phyloP scores from a whole-genome alignment of 2,888 invertebrate species.

The Oscheius sp. region DNA sequence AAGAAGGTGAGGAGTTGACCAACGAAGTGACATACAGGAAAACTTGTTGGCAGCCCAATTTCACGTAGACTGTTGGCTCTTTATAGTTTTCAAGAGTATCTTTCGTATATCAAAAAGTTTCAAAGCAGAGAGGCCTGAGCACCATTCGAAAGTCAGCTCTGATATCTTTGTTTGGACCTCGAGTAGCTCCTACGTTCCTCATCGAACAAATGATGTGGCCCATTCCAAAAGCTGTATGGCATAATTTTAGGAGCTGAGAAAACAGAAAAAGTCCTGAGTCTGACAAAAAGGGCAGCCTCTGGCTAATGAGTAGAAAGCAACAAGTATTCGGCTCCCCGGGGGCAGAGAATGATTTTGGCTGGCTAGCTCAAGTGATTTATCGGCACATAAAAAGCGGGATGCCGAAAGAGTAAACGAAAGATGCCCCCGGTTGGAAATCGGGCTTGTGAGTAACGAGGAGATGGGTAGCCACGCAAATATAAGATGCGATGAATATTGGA shows the following conservation, averaged over 20 bases:
- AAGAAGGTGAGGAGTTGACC: too few relatives aligned
- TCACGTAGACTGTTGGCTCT: too few relatives aligned
- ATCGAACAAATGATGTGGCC: too few relatives aligned
- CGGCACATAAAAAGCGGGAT: background rate
- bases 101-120: too few relatives aligned
- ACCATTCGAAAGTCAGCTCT: too few relatives aligned
- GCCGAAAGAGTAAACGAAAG: conserved; percentile 18
- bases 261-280: conserved; percentile 3
- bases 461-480: conserved; percentile 30
- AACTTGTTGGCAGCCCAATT: too few relatives aligned
- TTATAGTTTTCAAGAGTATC: too few relatives aligned
- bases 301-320: conserved; percentile 1
- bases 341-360: conserved; percentile 24
- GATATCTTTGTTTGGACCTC: too few relatives aligned
- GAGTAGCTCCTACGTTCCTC: too few relatives aligned
- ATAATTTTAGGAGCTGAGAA: background rate
- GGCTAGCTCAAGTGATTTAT: conserved; percentile 15
- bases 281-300: background rate
- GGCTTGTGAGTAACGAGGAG: background rate
- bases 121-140: too few relatives aligned
- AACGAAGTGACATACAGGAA: too few relatives aligned
- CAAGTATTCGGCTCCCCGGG: conserved; percentile 15
- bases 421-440: background rate
- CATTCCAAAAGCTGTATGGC: background rate
- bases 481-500: conserved; percentile 37